A percentile compares a stretch with the other conserved stretches of the same genome.
Evolutionary conservation across 2,797 vertebrate genomes (phyloP).

Genomic region (Hephaestus fuliginosus): DNA sequence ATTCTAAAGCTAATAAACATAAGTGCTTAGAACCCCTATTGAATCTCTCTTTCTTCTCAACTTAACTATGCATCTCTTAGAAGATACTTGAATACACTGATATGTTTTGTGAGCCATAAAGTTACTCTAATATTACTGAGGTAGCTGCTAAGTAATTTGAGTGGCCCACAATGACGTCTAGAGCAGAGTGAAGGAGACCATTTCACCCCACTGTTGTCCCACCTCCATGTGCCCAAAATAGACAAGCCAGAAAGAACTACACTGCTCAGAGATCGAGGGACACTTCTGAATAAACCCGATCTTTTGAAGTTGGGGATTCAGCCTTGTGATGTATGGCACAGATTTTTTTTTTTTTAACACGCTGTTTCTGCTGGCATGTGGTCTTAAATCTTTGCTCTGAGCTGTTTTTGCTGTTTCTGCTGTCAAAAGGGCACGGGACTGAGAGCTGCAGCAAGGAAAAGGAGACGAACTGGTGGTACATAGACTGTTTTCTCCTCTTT

Average conservation of each 20-base stretch:
- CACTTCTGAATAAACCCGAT: constrained; percentile 25
- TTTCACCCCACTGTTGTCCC: constrained; percentile 54
- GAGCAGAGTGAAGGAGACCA: constrained; percentile 39
- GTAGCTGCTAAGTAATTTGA: constrained; percentile 36
- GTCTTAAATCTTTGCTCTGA: constrained; percentile 5
- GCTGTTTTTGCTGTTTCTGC: not conserved
- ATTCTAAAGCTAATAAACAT: constrained; percentile 56
- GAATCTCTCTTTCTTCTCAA: not conserved
- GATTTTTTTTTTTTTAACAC: constrained; percentile 11
- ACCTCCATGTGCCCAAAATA: constrained; percentile 75
- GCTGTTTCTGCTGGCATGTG: not conserved
- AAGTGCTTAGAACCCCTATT: constrained; percentile 5
- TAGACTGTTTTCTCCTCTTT: constrained; percentile 25
- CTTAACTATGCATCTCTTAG: not conserved
- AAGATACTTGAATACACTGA: not conserved
- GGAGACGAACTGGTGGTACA: not conserved
- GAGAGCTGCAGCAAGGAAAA: constrained; percentile 7
- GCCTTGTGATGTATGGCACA: not conserved
- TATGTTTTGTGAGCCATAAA: not conserved
- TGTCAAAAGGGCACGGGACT: constrained; percentile 17
- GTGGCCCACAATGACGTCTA: constrained; percentile 19
- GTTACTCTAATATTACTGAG: not conserved
- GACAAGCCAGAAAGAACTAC: constrained; percentile 35
- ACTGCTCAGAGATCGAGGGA: constrained; percentile 31
- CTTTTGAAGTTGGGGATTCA: constrained; percentile 24